Evolutionary conservation across 1,140 invertebrate species (phyloP).

Genomic region (Dreissena rostriformis): DNA sequence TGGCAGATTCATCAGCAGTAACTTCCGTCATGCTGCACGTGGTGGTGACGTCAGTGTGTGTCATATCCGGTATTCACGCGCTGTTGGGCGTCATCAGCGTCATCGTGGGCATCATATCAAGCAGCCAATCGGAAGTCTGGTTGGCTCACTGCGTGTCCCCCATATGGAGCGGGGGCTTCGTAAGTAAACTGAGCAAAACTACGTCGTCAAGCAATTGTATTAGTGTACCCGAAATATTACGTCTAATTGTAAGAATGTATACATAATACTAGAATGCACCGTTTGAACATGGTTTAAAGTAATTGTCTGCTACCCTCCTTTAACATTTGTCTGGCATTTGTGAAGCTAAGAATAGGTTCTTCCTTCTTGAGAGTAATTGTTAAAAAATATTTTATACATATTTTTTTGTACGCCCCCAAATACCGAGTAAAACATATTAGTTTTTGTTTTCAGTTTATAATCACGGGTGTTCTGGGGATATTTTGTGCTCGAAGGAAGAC

Average conservation of each 20-base stretch:
- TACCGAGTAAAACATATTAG: too few relatives aligned
- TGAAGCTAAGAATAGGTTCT: too few relatives aligned
- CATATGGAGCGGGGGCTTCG: constrained; percentile 82
- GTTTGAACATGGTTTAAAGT: too few relatives aligned
- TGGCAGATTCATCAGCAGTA: too few relatives aligned
- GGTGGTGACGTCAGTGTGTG: constrained; percentile 72
- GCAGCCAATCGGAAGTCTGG: constrained; percentile 80
- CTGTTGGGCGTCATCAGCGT: constrained; percentile 79
- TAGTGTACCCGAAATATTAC: too few relatives aligned
- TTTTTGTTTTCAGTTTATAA: constrained; percentile 78
- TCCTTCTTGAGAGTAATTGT: too few relatives aligned
- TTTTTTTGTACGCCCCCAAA: too few relatives aligned
- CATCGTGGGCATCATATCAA: constrained; percentile 78
- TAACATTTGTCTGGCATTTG: too few relatives aligned
- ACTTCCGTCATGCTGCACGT: constrained; percentile 64
- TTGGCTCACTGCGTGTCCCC: constrained; percentile 81
- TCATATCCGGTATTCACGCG: constrained; percentile 77
- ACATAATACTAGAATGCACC: too few relatives aligned
- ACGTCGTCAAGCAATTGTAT: not conserved
- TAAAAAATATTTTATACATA: too few relatives aligned
- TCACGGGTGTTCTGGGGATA: constrained; percentile 78
- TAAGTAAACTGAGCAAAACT: constrained; percentile 78
- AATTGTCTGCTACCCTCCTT: too few relatives aligned
- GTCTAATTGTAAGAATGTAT: too few relatives aligned
- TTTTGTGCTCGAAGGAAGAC: constrained; percentile 78